Evolutionary conservation across 1,140 invertebrate species (phyloP).

Genomic region (Probaryconus sp.): DNA sequence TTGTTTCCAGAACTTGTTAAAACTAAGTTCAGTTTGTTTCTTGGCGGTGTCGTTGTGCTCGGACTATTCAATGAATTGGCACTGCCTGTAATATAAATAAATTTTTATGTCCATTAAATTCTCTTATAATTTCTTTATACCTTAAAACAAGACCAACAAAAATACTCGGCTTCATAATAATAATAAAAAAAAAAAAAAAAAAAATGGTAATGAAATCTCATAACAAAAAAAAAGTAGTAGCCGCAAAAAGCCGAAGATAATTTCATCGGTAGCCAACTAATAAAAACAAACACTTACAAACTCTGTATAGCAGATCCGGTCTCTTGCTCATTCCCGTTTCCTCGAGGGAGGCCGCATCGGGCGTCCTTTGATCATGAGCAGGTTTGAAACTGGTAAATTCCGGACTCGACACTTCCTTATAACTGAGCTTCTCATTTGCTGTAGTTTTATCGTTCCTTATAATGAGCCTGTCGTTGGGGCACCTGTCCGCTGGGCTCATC

Average conservation of each 20-base stretch:
- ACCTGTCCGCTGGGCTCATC: constrained; percentile 62
- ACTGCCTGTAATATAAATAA: constrained; percentile 71
- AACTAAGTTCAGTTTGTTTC: constrained; percentile 73
- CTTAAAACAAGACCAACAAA: no score
- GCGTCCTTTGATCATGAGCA: constrained; percentile 65
- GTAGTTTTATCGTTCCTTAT: constrained; percentile 78
- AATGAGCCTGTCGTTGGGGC: constrained; percentile 71
- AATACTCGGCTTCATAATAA: no score
- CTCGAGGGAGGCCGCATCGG: constrained; percentile 64
- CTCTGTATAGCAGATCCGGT: constrained; percentile 83
- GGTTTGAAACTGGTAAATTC: constrained; percentile 77
- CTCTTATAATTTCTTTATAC: no score
- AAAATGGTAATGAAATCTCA: no score
- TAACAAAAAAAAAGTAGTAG: no score
- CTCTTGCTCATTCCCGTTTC: constrained; percentile 77
- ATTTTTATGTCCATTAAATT: no score
- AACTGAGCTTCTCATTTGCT: constrained; percentile 70
- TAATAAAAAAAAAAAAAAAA: no score
- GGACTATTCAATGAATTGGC: constrained; percentile 75
- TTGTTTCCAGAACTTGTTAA: constrained; percentile 72
- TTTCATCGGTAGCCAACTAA: not conserved
- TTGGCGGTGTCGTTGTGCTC: constrained; percentile 69
- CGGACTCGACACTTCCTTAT: constrained; percentile 72
- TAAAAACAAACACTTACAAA: constrained; percentile 79
- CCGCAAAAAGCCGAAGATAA: no score